These are phyloP conservation scores for Rhynchomys soricoides DNA, from an alignment of 2,113 vertebrate species.

Conservation along the genomic window DNA sequence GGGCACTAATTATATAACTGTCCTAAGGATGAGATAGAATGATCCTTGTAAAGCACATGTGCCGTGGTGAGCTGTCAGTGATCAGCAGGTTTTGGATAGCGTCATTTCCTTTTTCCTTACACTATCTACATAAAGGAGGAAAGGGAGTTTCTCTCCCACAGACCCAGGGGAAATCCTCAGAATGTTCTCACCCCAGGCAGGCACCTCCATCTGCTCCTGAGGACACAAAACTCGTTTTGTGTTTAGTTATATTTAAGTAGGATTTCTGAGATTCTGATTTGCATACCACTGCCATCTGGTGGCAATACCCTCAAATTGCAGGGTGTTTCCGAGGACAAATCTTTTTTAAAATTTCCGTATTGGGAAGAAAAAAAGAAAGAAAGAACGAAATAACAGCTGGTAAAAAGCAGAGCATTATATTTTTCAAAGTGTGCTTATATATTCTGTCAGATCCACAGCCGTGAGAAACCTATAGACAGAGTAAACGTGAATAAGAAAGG, in stretches of 20 bases:
- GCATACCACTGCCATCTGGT: conserved; percentile 47
- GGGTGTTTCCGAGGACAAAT: background rate
- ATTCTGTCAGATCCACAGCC: background rate
- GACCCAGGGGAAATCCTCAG: background rate
- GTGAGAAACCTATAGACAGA: background rate
- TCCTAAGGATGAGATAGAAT: background rate
- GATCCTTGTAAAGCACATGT: background rate
- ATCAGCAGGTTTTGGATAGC: background rate
- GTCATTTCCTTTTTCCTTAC: conserved; percentile 8
- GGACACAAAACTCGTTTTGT: background rate
- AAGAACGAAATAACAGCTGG: conserved; percentile 5
- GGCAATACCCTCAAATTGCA: conserved; percentile 49
- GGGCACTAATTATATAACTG: background rate
- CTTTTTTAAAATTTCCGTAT: background rate
- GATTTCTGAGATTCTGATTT: background rate
- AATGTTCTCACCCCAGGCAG: background rate
- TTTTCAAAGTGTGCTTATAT: background rate
- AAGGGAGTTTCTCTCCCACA: background rate
- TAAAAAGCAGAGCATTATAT: background rate
- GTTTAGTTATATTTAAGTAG: conserved; percentile 12
- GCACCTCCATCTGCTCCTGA: background rate
- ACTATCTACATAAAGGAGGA: background rate
- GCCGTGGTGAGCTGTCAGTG: background rate
- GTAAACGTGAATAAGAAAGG: background rate
- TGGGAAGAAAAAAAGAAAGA: background rate